These are phyloP conservation scores for Lamellibrachia satsuma DNA, from an alignment of 2,888 invertebrate species.

Conservation along the genomic window DNA sequence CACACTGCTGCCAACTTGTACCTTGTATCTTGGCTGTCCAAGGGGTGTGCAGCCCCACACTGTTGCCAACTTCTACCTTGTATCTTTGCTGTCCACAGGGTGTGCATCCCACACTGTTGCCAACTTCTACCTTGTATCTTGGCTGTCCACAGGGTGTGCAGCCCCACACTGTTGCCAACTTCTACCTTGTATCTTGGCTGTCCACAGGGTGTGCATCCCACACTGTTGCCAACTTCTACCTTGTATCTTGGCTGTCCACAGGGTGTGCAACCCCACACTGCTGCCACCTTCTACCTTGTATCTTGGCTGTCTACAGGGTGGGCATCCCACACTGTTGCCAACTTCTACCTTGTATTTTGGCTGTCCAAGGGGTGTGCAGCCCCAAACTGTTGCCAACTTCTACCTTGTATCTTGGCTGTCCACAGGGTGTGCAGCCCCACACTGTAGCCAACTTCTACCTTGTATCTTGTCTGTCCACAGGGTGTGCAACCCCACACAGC, in stretches of 20 bases:
- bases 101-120: not conserved
- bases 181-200: constrained; percentile 80
- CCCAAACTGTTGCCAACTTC: constrained; percentile 73
- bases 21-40: constrained; percentile 63
- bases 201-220: no score
- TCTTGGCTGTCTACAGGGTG: no score
- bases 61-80: not conserved
- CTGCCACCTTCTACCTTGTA: not conserved
- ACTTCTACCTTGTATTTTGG: no score
- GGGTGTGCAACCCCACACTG: not conserved
- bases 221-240: no score
- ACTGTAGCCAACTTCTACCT: not conserved
- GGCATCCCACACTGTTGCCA: no score
- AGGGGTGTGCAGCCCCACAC: not conserved
- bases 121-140: not conserved
- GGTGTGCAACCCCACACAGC: constrained; percentile 43
- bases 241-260: no score
- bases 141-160: not conserved
- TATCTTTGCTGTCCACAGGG: constrained; percentile 65
- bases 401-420: constrained; percentile 69
- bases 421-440: not conserved
- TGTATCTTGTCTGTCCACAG: constrained; percentile 63
- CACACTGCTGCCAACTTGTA: constrained; percentile 76
- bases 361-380: no score
- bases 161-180: constrained; percentile 97